Conservation (phyloP, 2,113 vertebrate genomes). For the Spea bombifrons region DNA sequence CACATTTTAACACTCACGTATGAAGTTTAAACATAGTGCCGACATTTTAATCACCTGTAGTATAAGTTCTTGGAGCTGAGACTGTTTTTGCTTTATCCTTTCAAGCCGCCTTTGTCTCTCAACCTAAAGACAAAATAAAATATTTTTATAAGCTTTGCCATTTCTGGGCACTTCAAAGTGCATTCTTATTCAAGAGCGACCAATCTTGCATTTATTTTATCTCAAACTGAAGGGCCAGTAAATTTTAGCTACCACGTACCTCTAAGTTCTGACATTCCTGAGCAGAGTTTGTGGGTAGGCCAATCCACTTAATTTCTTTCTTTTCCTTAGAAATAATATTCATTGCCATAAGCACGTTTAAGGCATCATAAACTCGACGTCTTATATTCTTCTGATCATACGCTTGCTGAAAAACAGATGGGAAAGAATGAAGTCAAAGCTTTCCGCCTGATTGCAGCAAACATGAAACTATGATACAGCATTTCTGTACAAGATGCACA, state of each 20-base stretch:
- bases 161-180: too few species aligned
- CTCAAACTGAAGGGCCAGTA: too few species aligned
- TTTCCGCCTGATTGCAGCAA: too few species aligned
- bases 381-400: conserved; percentile 99
- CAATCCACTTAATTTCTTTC: conserved; percentile 98
- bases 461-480: too few species aligned
- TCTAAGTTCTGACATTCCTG: conserved; percentile 98
- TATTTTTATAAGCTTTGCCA: too few species aligned
- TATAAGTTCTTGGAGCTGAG: conserved; percentile 96
- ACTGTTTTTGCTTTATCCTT: conserved; percentile 98
- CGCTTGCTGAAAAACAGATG: conserved; percentile 70
- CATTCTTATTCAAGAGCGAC: too few species aligned
- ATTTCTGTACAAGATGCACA: too few species aligned
- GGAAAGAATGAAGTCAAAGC: background rate
- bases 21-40: too few species aligned
- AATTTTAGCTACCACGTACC: conserved; percentile 60
- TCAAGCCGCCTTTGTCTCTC: conserved; percentile 93
- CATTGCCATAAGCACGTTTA: conserved; percentile 99
- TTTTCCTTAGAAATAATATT: conserved; percentile 99
- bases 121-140: conserved; percentile 68
- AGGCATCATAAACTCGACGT: conserved; percentile 93
- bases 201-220: too few species aligned
- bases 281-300: conserved; percentile 96
- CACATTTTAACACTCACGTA: too few species aligned
- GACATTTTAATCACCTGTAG: conserved; percentile 78